These are phyloP conservation scores for Amyelois transitella DNA, from an alignment of 1,140 invertebrate species.

Conservation along the genomic window DNA sequence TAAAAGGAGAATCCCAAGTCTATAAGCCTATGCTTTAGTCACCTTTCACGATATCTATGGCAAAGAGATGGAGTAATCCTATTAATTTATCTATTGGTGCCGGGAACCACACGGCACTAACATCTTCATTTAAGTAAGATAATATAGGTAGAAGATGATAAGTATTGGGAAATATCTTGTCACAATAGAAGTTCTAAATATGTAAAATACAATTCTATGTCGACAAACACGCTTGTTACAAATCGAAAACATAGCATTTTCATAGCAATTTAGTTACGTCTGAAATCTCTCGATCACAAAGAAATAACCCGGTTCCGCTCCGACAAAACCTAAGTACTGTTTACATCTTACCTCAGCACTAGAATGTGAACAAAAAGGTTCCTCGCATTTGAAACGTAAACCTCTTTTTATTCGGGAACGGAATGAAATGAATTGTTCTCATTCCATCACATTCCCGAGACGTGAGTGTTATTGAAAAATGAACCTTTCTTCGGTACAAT, in stretches of 20 bases:
- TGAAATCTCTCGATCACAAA: not conserved
- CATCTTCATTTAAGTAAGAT: no score
- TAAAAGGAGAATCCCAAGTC: no score
- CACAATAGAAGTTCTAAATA: no score
- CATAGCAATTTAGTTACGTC: not conserved
- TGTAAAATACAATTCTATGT: no score
- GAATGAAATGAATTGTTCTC: constrained; percentile 3
- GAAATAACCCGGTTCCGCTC: not conserved
- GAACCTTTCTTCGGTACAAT: constrained; percentile 11
- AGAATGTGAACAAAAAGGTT: constrained; percentile 19
- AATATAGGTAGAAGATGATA: no score
- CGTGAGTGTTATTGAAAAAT: constrained; percentile 29
- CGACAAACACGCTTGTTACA: no score
- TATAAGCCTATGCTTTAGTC: no score
- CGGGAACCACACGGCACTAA: no score
- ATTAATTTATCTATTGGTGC: no score
- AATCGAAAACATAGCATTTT: not conserved
- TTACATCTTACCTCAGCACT: constrained; percentile 9
- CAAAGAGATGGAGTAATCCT: no score
- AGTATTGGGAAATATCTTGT: no score
- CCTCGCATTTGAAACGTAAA: constrained; percentile 17
- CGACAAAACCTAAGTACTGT: constrained; percentile 2
- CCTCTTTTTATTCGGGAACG: constrained; percentile 25
- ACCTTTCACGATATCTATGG: no score
- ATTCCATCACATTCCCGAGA: constrained; percentile 18